These are phyloP conservation scores for Onchidella celtica DNA, from an alignment of 2,888 invertebrate genomes.

Conservation along the genomic window DNA sequence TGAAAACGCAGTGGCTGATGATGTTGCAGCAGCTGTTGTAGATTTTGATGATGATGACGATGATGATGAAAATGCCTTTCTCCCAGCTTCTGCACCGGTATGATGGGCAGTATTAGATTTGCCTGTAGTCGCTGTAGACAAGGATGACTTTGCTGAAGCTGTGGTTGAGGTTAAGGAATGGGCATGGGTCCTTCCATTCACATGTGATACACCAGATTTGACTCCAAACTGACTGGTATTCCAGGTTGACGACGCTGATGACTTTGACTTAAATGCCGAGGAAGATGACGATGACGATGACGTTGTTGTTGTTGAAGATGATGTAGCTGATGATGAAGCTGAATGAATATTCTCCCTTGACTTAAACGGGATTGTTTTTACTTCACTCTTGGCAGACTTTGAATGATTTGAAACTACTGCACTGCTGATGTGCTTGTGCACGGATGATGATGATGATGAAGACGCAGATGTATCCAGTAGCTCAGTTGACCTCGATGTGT, in stretches of 20 bases:
- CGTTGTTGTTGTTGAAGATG: neutral
- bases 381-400: too few relatives aligned
- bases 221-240: too few relatives aligned
- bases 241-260: neutral
- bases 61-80: neutral
- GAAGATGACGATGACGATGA: neutral
- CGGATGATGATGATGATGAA: constrained; percentile 17
- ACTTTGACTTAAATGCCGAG: neutral
- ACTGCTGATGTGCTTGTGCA: constrained; percentile 7
- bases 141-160: too few relatives aligned
- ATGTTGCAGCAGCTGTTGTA: neutral
- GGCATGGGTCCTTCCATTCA: too few relatives aligned
- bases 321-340: neutral
- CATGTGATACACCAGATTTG: too few relatives aligned
- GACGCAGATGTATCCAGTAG: constrained; percentile 7
- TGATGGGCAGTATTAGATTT: too few relatives aligned
- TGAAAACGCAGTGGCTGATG: too few relatives aligned
- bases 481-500: constrained; percentile 35
- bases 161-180: too few relatives aligned
- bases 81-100: too few relatives aligned
- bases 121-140: too few relatives aligned
- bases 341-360: neutral
- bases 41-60: neutral
- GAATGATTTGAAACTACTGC: constrained; percentile 13
- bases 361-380: neutral